Conservation (phyloP, 2,113 vertebrate species). For the Ariopsis seemanni region DNA sequence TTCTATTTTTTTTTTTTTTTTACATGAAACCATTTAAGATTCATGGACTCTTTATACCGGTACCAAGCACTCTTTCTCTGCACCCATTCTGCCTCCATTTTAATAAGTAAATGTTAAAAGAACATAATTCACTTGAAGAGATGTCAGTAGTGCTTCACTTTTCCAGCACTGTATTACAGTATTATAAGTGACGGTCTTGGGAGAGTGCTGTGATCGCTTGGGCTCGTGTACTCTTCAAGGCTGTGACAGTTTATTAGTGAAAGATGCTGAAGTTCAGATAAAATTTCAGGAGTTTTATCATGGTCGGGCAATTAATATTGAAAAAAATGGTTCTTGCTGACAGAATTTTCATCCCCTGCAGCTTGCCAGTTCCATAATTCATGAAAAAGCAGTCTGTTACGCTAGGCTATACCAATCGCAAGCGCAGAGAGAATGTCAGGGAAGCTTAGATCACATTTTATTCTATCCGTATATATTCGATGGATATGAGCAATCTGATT, state of each 20-base stretch:
- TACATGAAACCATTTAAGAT: slow-evolving; percentile 56
- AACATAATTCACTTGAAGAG: slow-evolving; percentile 51
- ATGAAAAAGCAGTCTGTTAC: slow-evolving; percentile 50
- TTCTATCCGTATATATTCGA: no score
- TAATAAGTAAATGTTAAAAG: slow-evolving; percentile 62
- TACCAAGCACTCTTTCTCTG: slow-evolving; percentile 43
- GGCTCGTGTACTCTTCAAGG: slow-evolving; percentile 33
- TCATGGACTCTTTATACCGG: slow-evolving; percentile 46
- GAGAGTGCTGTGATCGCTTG: slow-evolving; percentile 35
- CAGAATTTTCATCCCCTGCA: slow-evolving; percentile 21
- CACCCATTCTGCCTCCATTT: slow-evolving; percentile 52
- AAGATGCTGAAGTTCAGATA: slow-evolving; percentile 47
- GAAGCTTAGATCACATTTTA: slow-evolving; percentile 63
- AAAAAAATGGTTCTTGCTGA: slow-evolving; percentile 17
- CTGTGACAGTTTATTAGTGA: slow-evolving; percentile 47
- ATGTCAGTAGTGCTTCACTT: slow-evolving; percentile 46
- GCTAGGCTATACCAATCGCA: slow-evolving; percentile 53
- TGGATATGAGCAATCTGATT: no score
- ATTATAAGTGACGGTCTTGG: slow-evolving; percentile 34
- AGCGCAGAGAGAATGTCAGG: slow-evolving; percentile 51
- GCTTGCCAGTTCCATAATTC: slow-evolving; percentile 56
- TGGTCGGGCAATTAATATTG: slow-evolving; percentile 40
- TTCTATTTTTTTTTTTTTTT: slow-evolving; percentile 74
- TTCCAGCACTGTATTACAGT: slow-evolving; percentile 9
- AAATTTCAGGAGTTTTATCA: slow-evolving; percentile 31